Evolutionary conservation across 1,140 invertebrate genomes (phyloP), one percentile per base, ranked within the genome.

Genomic region (Tetramorium parvispinum): DNA sequence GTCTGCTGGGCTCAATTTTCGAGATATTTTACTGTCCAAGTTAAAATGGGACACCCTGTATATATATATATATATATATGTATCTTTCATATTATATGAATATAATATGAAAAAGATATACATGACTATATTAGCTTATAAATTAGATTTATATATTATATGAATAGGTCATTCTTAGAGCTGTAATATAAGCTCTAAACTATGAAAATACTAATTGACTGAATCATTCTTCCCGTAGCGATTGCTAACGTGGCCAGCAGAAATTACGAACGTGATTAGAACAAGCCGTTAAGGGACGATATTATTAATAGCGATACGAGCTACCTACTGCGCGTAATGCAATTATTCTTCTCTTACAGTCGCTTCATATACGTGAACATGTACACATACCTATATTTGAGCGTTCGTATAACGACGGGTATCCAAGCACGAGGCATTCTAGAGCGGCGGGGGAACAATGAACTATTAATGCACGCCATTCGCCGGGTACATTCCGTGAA

Each of bases 391-490:
- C 32, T 32, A 53, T 73, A 81, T 43, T 82, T 59, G 40, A 82
- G 13, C 10, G 53, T 27, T 59, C 61, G 49, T 32, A 65, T 87
- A 79, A 83, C 32, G 63, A 53, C 27, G 59, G 75, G 51, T 65
- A 53, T 24, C 51, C 18, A 70, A 79, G 75, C 86, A 51, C 27
- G 18, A 83, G 81, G 70, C 49, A 88, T 88, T 87, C 75, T 73
- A 55, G 79, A 85, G 79, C 81, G 76, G 85, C 73, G 57, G 55
- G 89, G 90, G 91, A 92, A 92, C 92, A 93, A 93, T 93, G 89
- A 90, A 91, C 91, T 92, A 93, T 93, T 93, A 93, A 93, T 93
- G 91, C 89, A 65, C 76, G 89, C 91, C 86, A 91, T 93, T 93
- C 88, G 86, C 66, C 68, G 49, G 53, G 61, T 59, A 79, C 75